phyloP scores from a whole-genome alignment of 2,797 vertebrate species.

The Podargus strigoides region DNA sequence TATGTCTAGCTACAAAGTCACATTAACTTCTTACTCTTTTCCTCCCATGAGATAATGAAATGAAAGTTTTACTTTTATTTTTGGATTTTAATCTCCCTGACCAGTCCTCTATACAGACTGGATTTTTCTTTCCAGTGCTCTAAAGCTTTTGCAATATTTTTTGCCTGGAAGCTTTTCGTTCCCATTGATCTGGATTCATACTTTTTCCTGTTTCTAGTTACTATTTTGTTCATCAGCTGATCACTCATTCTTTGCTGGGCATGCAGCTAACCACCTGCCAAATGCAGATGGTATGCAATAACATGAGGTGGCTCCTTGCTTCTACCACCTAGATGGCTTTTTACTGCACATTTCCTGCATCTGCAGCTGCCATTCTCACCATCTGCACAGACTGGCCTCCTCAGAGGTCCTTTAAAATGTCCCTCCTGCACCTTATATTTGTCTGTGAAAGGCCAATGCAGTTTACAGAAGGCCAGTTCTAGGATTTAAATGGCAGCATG shows the following conservation, averaged over 20 bases:
- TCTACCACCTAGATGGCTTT: not conserved
- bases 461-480: not conserved
- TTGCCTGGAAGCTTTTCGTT: not conserved
- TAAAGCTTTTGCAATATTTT: not conserved
- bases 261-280: not conserved
- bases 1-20: not conserved
- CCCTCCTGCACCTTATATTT: not conserved
- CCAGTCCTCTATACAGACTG: not conserved
- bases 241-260: not conserved
- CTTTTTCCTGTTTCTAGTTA: not conserved
- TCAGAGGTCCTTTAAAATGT: not conserved
- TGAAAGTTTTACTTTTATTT: not conserved
- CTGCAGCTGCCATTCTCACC: not conserved
- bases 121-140: not conserved
- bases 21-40: not conserved
- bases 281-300: not conserved
- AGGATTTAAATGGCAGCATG: not conserved
- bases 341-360: not conserved
- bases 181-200: not conserved
- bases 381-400: not conserved
- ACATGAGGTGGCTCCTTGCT: not conserved
- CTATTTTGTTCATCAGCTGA: not conserved
- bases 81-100: not conserved
- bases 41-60: not conserved
- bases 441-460: not conserved